Base-by-base conservation (phyloP, 2,113 vertebrate species). In the Garra rufa region DNA sequence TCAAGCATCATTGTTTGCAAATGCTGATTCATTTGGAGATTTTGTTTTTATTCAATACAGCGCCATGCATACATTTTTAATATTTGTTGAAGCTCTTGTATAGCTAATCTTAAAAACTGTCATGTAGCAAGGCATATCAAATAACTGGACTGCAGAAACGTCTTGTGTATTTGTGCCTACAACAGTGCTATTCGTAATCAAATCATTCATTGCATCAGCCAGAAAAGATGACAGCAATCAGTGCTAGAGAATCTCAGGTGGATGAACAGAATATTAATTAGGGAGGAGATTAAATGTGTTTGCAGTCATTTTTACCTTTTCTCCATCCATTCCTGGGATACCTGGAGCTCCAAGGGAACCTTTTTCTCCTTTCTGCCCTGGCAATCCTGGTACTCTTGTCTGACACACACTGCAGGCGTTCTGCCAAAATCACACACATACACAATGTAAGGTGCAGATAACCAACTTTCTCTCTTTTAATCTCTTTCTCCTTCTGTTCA, bases 401-500 rank as follows among this genome's bases (percentile, higher is more conserved):
- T 95, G 94, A 88, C 95, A 97, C 85, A 91, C 89, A 86, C 93
- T 95, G 92, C 95, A 97, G 90, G 96, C 93, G 77, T 97, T 97
- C 96, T 97, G 89, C 81, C 70, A 80, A 71, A 74, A 46, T n/a
- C 41, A 80, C 76, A 83, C 44, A 77, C 13, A 85, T 34, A 84
- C 9, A 84, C 15, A 55, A 10, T 10, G n/a, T 82, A 73, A 57
- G 30, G 38, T 82, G 69, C 1, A 73, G 67, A 41, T 74, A 74
- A 24, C 30, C 24, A 1, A 41, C 50, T 57, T 57, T 57, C 11
- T 50, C 26, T 46, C 17, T 17, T 30, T 57, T 57, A 73, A 73
- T 57, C 4, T 71, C 13, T 9, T 26, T 24, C 80, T 74, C 65
- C 34, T 75, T 48, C 73, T 75, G 44, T 30, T 50, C n/a, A 44